Evolutionary conservation across 2,888 invertebrate genomes (phyloP), one percentile per base, ranked within the genome.

Genomic region (Maniola hyperantus): DNA sequence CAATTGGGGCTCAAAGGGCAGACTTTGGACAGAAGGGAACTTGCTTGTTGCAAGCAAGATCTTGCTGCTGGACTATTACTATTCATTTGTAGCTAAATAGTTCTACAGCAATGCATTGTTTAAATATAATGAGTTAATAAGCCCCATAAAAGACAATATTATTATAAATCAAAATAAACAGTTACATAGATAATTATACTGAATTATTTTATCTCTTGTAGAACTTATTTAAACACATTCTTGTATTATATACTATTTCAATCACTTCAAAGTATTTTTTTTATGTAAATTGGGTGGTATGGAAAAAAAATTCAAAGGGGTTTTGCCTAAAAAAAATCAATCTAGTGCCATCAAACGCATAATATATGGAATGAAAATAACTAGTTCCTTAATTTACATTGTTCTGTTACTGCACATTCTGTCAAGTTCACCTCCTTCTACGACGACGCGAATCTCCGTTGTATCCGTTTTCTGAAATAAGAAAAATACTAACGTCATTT

Each of bases 391-490:
- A 69, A 67, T 67, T 64, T 70, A 65, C 53, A 55, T 75, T 76
- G 72, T 77, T 76, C 76, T 74, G 67, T 67, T 71, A 72, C 69
- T 68, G 66, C 68, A 10, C 55, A 70, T 67, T 58, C 57, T 66
- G 68, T 66, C 67, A 67, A 62, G 69, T 82, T 84, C 85, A 91
- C 73, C 91, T 89, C 82, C 92, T 88, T 75, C 88, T 87, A 74
- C 91, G 91, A 72, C 92, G 89, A 75, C 90, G 89, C 54, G 91
- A 88, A 77, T 92, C 92, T 55, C 92, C 92, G 76, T 92, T 92
- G 79, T 85, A 76, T 76, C 91, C 92, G 72, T 92, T 92, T 81
- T 91, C 92, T 92, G 91, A 68, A 90, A 70, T 72, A 80, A 20
- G 46, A 15, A 51, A 81, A 80, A 77, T 81, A 77, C 71, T 68